A percentile compares a stretch with the other conserved stretches of the same genome.
Conservation (phyloP, 1,140 invertebrate species). For the Rhagoletis pomonella region DNA sequence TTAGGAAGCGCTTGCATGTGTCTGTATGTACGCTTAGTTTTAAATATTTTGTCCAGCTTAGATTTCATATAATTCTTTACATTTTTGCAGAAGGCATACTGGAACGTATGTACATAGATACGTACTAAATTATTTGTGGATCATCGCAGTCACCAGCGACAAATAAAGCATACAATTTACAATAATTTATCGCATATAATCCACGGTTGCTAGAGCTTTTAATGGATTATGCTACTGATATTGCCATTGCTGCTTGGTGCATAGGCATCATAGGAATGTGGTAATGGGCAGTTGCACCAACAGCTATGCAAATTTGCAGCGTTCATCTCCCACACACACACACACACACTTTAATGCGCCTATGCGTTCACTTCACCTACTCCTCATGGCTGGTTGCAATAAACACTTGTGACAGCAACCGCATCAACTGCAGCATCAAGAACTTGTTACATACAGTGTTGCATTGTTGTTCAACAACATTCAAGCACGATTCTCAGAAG, state of each 20-base stretch:
- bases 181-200: conserved; percentile 33
- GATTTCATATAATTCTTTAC: not conserved
- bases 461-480: conserved; percentile 50
- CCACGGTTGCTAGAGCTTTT: not conserved
- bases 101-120: not conserved
- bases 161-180: not conserved
- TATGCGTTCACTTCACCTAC: not conserved
- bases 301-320: conserved; percentile 26
- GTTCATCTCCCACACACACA: not conserved
- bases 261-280: not conserved
- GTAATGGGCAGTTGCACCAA: not conserved
- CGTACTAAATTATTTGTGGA: not conserved
- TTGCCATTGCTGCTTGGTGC: not conserved
- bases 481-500: conserved; percentile 43
- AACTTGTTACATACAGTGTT: conserved; percentile 49
- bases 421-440: not conserved
- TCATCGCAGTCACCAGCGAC: not conserved
- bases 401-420: not conserved
- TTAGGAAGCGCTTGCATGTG: not conserved
- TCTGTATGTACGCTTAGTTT: not conserved
- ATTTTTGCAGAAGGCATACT: conserved; percentile 13
- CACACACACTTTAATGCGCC: not conserved
- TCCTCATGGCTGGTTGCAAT: not conserved
- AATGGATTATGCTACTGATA: conserved; percentile 12
- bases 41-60: not conserved